Conservation (phyloP, 2,888 invertebrate genomes). For the Odontothrips loti region DNA sequence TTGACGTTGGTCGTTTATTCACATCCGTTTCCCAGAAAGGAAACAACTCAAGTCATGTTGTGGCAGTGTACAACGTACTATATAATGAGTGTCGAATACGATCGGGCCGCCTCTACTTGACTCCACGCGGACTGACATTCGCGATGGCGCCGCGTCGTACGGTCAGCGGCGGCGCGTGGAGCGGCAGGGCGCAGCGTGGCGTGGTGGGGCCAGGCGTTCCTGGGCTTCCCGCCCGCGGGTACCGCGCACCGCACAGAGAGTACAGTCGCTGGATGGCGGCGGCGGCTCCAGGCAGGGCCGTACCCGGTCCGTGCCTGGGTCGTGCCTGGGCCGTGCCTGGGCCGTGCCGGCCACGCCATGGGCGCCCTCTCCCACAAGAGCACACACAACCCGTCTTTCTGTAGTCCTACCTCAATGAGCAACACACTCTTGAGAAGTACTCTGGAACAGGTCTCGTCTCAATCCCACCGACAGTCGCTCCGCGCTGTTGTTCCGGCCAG, state of each 20-base stretch:
- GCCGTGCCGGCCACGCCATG: too few relatives aligned
- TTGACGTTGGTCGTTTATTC: neutral
- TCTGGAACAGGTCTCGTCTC: too few relatives aligned
- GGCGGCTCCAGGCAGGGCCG: too few relatives aligned
- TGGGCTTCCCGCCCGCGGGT: neutral
- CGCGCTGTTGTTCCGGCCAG: too few relatives aligned
- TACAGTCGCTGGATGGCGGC: too few relatives aligned
- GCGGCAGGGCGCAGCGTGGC: neutral
- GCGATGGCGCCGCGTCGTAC: constrained; percentile 4
- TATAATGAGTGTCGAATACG: neutral
- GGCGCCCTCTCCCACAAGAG: too few relatives aligned
- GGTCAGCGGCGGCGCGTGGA: neutral
- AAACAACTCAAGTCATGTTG: neutral
- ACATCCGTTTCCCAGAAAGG: neutral
- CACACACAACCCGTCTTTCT: too few relatives aligned
- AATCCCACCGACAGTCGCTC: too few relatives aligned
- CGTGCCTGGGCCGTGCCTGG: too few relatives aligned
- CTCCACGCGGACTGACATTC: neutral
- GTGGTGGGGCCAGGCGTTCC: neutral
- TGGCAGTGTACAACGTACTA: neutral
- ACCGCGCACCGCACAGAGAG: neutral
- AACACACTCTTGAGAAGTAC: too few relatives aligned
- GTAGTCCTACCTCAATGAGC: too few relatives aligned
- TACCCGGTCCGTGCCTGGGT: too few relatives aligned
- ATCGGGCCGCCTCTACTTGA: neutral